phyloP scores from a whole-genome alignment of 1,140 invertebrate genomes.

The Rhopalosiphum maidis region DNA sequence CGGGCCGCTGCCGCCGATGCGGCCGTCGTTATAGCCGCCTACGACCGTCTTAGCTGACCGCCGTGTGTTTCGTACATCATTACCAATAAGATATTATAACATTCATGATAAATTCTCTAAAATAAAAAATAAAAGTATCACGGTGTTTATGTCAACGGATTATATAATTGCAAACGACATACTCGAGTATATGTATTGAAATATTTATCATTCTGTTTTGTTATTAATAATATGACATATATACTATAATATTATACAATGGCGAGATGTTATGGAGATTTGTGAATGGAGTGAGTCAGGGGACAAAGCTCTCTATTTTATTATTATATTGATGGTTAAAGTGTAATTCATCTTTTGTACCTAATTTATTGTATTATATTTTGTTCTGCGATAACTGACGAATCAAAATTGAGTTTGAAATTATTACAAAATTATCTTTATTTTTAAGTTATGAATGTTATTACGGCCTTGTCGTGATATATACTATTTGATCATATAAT shows the following conservation, averaged over 20 bases:
- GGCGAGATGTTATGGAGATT: too few relatives aligned
- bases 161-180: not conserved
- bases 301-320: not conserved
- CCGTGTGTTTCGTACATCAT: not conserved
- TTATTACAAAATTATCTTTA: not conserved
- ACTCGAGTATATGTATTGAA: not conserved
- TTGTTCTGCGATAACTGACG: not conserved
- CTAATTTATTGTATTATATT: not conserved
- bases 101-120: not conserved
- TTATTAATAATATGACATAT: too few relatives aligned
- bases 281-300: too few relatives aligned
- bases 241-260: too few relatives aligned
- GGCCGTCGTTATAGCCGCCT: not conserved
- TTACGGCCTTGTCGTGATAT: too few relatives aligned
- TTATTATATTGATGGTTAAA: not conserved
- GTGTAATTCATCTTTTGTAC: not conserved
- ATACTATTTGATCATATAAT: not conserved
- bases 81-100: not conserved
- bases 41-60: not conserved
- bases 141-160: not conserved
- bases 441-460: not conserved
- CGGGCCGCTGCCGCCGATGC: not conserved
- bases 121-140: not conserved
- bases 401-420: not conserved
- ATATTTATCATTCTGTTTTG: too few relatives aligned